phyloP scores from a whole-genome alignment of 2,888 invertebrate genomes.

The Trichogramma evanescens region DNA sequence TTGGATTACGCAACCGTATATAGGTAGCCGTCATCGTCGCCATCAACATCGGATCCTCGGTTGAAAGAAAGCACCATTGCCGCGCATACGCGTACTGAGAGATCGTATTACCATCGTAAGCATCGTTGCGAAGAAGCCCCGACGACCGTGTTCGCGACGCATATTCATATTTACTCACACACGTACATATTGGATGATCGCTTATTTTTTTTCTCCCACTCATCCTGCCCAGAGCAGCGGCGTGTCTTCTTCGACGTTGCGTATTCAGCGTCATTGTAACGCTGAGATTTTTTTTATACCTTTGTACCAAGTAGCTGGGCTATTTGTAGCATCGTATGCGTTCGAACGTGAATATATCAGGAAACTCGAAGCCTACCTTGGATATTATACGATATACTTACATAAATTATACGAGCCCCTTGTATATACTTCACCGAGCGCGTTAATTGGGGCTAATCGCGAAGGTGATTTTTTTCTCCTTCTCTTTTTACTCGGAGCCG shows the following conservation, averaged over 20 bases:
- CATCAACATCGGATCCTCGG: not conserved
- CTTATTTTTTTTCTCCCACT: no score
- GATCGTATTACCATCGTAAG: not conserved
- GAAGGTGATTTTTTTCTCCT: conserved; percentile 12
- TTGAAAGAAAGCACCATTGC: conserved; percentile 13
- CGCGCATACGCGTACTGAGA: not conserved
- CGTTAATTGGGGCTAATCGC: conserved; percentile 23
- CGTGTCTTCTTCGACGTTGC: no score
- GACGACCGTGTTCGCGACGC: not conserved
- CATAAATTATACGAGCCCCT: not conserved
- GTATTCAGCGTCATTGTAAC: no score
- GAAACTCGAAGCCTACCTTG: not conserved
- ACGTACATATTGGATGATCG: not conserved
- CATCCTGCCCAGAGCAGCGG: no score
- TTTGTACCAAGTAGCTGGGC: no score
- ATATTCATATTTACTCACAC: not conserved
- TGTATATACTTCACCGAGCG: conserved; percentile 19
- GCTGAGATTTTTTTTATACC: no score
- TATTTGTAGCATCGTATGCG: no score
- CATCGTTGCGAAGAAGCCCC: conserved; percentile 26
- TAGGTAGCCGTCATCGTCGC: not conserved
- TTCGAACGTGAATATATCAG: not conserved
- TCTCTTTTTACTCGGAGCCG: conserved; percentile 1
- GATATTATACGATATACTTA: no score
- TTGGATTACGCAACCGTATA: conserved; percentile 34